Evolutionary conservation across 2,113 vertebrate genomes (phyloP).

Genomic region (Mesembrinibis cayennensis): DNA sequence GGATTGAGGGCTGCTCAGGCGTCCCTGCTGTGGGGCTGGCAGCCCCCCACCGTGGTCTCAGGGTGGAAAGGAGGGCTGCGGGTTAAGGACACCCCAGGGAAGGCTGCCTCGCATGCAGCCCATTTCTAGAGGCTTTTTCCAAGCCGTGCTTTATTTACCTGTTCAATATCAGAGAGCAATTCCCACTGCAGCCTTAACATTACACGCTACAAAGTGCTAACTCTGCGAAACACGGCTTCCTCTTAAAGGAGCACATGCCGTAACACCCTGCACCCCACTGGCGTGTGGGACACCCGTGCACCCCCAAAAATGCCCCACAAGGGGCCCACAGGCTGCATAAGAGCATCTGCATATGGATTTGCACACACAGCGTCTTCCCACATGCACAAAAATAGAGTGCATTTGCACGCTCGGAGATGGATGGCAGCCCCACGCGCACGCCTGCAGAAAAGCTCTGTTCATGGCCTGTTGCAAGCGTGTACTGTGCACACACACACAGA

Average conservation of each 20-base stretch:
- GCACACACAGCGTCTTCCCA: background rate
- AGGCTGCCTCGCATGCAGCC: background rate
- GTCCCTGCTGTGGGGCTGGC: background rate
- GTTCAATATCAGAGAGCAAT: constrained; percentile 50
- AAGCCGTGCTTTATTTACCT: constrained; percentile 58
- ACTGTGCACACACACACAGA: background rate
- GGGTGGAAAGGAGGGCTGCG: background rate
- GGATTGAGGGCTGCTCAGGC: background rate
- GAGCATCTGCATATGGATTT: rapidly evolving
- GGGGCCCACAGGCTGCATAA: rapidly evolving
- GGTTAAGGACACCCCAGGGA: constrained; percentile 10
- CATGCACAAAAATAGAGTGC: rapidly evolving
- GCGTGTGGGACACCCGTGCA: rapidly evolving
- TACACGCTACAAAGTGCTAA: background rate
- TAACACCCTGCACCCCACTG: background rate
- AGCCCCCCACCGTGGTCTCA: background rate
- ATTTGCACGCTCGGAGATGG: rapidly evolving
- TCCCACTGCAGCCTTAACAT: constrained; percentile 20
- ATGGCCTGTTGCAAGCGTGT: rapidly evolving
- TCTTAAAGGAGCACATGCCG: background rate
- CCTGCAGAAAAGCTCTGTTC: background rate
- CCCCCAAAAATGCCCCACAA: rapidly evolving
- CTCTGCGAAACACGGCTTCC: background rate
- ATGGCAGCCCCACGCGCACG: rapidly evolving
- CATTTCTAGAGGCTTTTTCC: constrained; percentile 28